These are phyloP conservation scores for Macrochelys suwanniensis DNA, from an alignment of 2,797 vertebrate genomes.

Conservation along the genomic window DNA sequence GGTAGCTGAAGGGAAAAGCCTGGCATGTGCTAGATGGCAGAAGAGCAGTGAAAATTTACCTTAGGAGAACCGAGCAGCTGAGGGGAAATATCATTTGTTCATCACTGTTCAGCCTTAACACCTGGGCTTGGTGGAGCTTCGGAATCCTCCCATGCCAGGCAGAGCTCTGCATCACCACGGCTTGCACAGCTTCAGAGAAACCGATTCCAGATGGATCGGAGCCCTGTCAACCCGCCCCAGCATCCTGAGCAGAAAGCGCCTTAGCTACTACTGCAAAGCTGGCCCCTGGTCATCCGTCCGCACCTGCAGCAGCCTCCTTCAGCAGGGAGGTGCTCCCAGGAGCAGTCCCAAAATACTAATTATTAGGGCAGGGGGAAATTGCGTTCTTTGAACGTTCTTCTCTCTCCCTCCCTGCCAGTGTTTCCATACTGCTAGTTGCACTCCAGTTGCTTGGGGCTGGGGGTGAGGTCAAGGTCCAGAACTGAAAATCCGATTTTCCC, in stretches of 20 bases:
- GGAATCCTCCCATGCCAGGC: neutral
- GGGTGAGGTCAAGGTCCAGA: neutral
- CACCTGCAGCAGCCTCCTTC: neutral
- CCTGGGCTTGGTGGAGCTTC: neutral
- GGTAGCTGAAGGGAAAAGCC: accelerated
- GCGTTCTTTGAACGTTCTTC: neutral
- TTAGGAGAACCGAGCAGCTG: neutral
- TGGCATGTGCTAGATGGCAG: neutral
- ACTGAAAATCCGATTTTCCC: neutral
- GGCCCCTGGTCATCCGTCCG: neutral
- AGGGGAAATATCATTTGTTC: neutral
- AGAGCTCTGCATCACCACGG: neutral
- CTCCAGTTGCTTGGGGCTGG: neutral
- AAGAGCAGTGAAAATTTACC: neutral
- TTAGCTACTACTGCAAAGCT: neutral
- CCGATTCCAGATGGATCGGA: neutral
- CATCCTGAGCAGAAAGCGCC: neutral
- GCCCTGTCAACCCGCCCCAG: neutral
- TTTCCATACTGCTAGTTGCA: neutral
- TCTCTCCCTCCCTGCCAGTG: neutral
- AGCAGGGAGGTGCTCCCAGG: neutral
- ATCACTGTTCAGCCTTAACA: neutral
- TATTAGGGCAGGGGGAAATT: neutral
- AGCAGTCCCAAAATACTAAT: neutral
- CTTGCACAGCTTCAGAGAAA: neutral